Evolutionary conservation across 2,797 vertebrate species (phyloP), one percentile per base, ranked within the genome.

Genomic region (Botia kubotai): DNA sequence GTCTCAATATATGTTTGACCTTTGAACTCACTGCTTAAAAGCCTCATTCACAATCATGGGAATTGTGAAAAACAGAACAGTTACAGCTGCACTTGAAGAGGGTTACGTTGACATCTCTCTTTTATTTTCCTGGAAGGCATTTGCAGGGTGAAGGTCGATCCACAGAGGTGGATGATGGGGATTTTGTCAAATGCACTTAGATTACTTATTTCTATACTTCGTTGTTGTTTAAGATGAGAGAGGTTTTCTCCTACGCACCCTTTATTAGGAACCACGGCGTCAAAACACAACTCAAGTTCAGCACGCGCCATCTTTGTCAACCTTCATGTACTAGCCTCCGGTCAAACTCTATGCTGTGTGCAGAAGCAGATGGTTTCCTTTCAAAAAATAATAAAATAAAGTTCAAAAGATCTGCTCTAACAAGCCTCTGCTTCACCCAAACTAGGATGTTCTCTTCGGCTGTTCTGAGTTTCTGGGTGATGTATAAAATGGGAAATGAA

Each of bases 381-480:
- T 53, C 48, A 23, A 50, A 76, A 36, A 17, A 66, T 75, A 66
- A 75, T 65, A 19, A 65, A 74, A 65, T 52, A 76, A 76, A 66
- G 62, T 66, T 76, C 46, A 48, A 76, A 48, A 65, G 26, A 29
- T 39, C 8, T 65, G n/a, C 73, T 52, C 17, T 29, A 75, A 75
- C 60, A 75, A 66, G 26, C 6, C 74, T 66, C 74, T 21, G 19
- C 29, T 53, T 76, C 63, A 13, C 12, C 62, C 60, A 76, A 52
- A 76, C 12, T 21, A 12, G 17, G n/a, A 65, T 75, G 72, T 75
- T 46, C 58, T 75, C 60, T 75, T 26, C 17, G 8, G 17, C 11
- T 33, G 60, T 65, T 75, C 50, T 66, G 16, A 76, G 72, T 63
- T 75, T 48, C 16, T 29, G 10, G 10, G 19, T 46, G 19, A 16